These are phyloP conservation scores for Caradrina clavipalpis DNA, from an alignment of 2,888 invertebrate genomes.

Conservation along the genomic window DNA sequence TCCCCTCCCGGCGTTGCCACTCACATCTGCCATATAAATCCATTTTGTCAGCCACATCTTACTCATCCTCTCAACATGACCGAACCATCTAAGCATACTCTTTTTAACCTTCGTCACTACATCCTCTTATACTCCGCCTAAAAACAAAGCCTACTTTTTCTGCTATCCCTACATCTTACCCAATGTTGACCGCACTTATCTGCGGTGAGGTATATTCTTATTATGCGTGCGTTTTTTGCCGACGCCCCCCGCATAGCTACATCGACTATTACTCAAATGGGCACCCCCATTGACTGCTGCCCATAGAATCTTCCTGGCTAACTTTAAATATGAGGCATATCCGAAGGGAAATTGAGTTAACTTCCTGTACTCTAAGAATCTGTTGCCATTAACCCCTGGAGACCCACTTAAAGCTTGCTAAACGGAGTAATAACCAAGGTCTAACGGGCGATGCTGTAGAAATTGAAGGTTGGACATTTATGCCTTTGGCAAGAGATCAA, in stretches of 20 bases:
- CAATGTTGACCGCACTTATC: constrained; percentile 74
- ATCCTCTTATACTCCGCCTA: no score
- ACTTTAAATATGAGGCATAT: constrained; percentile 29
- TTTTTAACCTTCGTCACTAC: no score
- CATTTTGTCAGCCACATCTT: no score
- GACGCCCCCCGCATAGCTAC: constrained; percentile 42
- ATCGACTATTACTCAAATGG: constrained; percentile 59
- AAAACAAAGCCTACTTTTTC: constrained; percentile 27
- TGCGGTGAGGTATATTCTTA: constrained; percentile 73
- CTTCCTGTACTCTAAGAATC: constrained; percentile 15
- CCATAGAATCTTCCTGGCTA: constrained; percentile 14
- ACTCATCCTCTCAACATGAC: no score
- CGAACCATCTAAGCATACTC: no score
- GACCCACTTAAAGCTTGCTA: not conserved
- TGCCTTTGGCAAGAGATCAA: not conserved
- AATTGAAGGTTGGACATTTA: not conserved
- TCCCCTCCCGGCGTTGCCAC: no score
- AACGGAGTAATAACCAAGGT: not conserved
- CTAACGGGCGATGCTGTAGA: not conserved
- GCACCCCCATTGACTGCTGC: constrained; percentile 40
- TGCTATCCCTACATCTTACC: constrained; percentile 67
- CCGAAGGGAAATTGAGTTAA: constrained; percentile 21
- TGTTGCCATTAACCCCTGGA: not conserved
- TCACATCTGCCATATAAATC: no score
- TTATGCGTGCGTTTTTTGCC: constrained; percentile 62